Conservation (phyloP, 53 echinoderm and acorn worm species). For the Echinarachnius parma region DNA sequence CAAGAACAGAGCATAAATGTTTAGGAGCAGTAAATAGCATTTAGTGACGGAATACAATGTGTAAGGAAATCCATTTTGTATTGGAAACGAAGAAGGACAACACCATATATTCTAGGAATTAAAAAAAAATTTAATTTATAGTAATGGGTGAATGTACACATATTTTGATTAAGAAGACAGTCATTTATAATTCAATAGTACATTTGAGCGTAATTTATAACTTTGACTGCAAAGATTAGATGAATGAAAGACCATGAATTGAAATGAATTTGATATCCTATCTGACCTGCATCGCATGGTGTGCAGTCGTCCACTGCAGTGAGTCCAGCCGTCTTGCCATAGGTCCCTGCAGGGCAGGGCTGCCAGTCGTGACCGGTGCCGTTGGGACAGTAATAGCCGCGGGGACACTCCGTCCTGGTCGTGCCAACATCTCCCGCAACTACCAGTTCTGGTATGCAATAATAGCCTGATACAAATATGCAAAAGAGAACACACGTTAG, state of each 20-base stretch:
- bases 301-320: conserved; percentile 78
- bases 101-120: too few relatives aligned
- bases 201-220: neutral
- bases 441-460: conserved; percentile 87
- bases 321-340: conserved; percentile 65
- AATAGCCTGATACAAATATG: conserved; percentile 67
- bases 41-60: too few relatives aligned
- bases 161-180: too few relatives aligned
- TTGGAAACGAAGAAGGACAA: too few relatives aligned
- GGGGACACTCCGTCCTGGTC: conserved; percentile 69
- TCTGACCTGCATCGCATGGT: conserved; percentile 82
- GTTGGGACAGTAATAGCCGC: conserved; percentile 95
- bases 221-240: neutral
- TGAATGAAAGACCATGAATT: too few relatives aligned
- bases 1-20: too few relatives aligned
- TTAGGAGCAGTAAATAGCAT: too few relatives aligned
- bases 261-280: too few relatives aligned
- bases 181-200: neutral
- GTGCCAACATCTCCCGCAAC: conserved; percentile 64
- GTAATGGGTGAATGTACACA: too few relatives aligned
- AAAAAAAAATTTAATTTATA: too few relatives aligned
- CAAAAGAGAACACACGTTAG: too few relatives aligned
- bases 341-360: conserved; percentile 93
- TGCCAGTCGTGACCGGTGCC: conserved; percentile 97
- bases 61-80: too few relatives aligned